These are phyloP conservation scores for Myotis daubentonii DNA, from an alignment of 2,797 vertebrate genomes.

Conservation along the genomic window DNA sequence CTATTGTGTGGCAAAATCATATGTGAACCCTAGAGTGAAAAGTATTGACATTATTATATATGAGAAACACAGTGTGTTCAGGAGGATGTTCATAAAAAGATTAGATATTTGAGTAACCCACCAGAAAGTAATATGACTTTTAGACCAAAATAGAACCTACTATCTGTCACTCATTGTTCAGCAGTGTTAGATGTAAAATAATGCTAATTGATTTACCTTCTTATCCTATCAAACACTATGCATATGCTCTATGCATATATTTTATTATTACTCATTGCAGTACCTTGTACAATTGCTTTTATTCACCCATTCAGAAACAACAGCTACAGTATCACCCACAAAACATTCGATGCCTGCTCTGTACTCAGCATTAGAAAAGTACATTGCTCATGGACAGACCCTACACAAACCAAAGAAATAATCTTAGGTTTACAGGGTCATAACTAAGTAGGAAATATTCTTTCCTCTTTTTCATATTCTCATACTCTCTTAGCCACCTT, in stretches of 20 bases:
- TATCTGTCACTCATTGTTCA: background rate
- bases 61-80: slow-evolving; percentile 73
- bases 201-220: background rate
- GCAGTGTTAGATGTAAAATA: background rate
- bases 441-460: background rate
- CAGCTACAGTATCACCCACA: background rate
- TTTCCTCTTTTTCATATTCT: background rate
- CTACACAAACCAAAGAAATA: background rate
- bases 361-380: background rate
- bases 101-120: slow-evolving; percentile 17
- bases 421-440: background rate
- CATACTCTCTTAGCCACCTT: background rate
- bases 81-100: background rate
- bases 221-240: background rate
- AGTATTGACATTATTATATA: slow-evolving; percentile 79
- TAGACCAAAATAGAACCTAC: background rate
- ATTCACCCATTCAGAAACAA: background rate
- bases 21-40: slow-evolving; percentile 80
- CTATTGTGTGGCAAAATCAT: slow-evolving; percentile 81
- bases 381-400: background rate
- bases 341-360: background rate
- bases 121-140: background rate
- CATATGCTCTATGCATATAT: background rate
- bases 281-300: background rate
- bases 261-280: background rate